Base-by-base conservation (phyloP, 1,140 invertebrate genomes). In the Drosophila baimaii region DNA sequence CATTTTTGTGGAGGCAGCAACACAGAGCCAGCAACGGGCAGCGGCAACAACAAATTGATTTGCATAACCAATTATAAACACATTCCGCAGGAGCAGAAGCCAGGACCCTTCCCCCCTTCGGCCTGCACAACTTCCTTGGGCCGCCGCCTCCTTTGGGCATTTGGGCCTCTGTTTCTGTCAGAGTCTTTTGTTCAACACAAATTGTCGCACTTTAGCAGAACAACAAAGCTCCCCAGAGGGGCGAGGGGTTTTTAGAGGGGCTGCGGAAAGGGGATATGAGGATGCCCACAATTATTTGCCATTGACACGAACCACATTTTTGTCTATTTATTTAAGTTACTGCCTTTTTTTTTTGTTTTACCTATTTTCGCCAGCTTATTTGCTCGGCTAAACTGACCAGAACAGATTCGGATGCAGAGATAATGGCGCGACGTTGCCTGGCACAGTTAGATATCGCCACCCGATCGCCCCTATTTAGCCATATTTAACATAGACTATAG, bases 1-100 rank as follows among this genome's bases (percentile, higher is more conserved):
- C 72, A 71, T 71, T 71, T 33, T 71, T 33, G 66, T 64, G 64
- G 33, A 69, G 65, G 63, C 78, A 55, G 59, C 25, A 51, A 64
- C 33, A 37, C 47, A 27, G 21, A 10, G 19, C 33, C 8, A 56
- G 17, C 10, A n/a, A n/a, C n/a, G n/a, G 7, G 66, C 10, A 37
- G 37, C 21, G 13, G 68, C 51, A 61, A 55, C 63, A 62, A 80
- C 68, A 85, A 85, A 83, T 90, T 90, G 86, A 90, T 90, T 90
- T 90, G 85, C 86, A 90, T 90, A 90, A 86, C 85, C 85, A 90
- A 90, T 82, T 90, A 90, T 90, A 90, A 90, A 86, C 81, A 86
- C 79, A 90, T 90, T 86, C 83, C 51, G 61, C 65, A 61, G 70
- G 72, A 76, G 73, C 39, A 19, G 17, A n/a, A 41, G n/a, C 44